These are phyloP conservation scores for Pammene aurita DNA, from an alignment of 2,888 invertebrate genomes.

Conservation along the genomic window DNA sequence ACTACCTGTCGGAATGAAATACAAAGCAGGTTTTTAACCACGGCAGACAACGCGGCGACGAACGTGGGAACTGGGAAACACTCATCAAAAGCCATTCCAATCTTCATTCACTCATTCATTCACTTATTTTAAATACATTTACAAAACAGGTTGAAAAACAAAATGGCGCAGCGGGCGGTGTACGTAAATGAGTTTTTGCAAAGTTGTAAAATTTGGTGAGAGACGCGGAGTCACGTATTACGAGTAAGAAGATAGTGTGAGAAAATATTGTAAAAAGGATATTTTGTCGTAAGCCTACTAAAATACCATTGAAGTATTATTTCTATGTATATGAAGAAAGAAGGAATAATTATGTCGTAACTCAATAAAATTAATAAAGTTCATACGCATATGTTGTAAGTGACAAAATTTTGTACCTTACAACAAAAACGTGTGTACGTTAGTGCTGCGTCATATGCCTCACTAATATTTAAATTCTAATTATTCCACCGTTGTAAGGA, in stretches of 20 bases:
- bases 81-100: slow-evolving; percentile 26
- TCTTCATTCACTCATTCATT: slow-evolving; percentile 17
- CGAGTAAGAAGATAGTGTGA: slow-evolving; percentile 2
- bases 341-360: too few relatives aligned
- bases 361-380: too few relatives aligned
- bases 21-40: slow-evolving; percentile 5
- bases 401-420: too few relatives aligned
- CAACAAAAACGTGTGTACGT: too few relatives aligned
- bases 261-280: slow-evolving; percentile 11
- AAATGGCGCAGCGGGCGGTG: slow-evolving; percentile 23
- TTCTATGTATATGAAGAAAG: too few relatives aligned
- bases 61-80: slow-evolving; percentile 14
- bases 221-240: slow-evolving; percentile 11
- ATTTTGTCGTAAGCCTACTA: too few relatives aligned
- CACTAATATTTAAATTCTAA: too few relatives aligned
- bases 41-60: slow-evolving; percentile 18
- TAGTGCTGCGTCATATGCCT: too few relatives aligned
- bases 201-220: slow-evolving; percentile 21
- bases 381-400: background rate
- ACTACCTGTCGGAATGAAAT: slow-evolving; percentile 10
- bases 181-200: slow-evolving; percentile 18
- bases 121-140: slow-evolving; percentile 17
- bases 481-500: too few relatives aligned
- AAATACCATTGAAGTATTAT: too few relatives aligned
- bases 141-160: slow-evolving; percentile 11